Evolutionary conservation across 2,113 vertebrate species (phyloP).

Genomic region (Uria aalge): DNA sequence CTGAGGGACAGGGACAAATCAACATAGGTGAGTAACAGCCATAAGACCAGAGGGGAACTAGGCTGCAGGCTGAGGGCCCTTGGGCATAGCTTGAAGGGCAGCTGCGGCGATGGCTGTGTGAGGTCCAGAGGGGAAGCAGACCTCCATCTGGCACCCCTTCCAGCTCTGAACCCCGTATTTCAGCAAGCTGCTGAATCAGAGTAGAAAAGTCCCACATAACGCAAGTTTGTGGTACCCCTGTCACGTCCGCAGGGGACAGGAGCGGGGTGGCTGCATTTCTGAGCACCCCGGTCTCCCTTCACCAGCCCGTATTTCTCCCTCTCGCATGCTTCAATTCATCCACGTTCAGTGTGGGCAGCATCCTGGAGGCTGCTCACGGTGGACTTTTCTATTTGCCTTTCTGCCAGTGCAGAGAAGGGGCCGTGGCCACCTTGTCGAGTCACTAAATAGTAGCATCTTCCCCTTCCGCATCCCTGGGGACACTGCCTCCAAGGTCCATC

Average conservation of each 20-base stretch:
- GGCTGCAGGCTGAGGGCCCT: neutral
- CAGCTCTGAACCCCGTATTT: neutral
- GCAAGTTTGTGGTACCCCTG: neutral
- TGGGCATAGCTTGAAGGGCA: neutral
- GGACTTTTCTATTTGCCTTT: neutral
- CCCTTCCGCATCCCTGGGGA: too few species aligned
- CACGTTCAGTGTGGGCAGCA: fast-evolving
- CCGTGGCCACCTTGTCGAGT: fast-evolving
- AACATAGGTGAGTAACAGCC: conserved; percentile 11
- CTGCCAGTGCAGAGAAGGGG: neutral
- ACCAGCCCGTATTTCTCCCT: neutral
- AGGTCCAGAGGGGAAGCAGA: too few species aligned
- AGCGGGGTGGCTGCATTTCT: neutral
- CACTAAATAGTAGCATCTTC: neutral
- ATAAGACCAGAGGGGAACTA: neutral
- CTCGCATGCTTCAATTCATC: neutral
- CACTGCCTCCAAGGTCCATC: neutral
- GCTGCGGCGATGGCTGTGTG: fast-evolving
- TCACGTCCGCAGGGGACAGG: neutral
- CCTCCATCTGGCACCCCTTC: neutral
- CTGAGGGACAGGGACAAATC: neutral
- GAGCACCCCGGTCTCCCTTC: neutral
- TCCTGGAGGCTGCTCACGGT: neutral
- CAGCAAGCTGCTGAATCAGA: neutral
- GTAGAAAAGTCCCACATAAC: neutral